Evolutionary conservation across 2,113 vertebrate species (phyloP), one percentile per base, ranked within the genome.

Genomic region (Balaeniceps rex): DNA sequence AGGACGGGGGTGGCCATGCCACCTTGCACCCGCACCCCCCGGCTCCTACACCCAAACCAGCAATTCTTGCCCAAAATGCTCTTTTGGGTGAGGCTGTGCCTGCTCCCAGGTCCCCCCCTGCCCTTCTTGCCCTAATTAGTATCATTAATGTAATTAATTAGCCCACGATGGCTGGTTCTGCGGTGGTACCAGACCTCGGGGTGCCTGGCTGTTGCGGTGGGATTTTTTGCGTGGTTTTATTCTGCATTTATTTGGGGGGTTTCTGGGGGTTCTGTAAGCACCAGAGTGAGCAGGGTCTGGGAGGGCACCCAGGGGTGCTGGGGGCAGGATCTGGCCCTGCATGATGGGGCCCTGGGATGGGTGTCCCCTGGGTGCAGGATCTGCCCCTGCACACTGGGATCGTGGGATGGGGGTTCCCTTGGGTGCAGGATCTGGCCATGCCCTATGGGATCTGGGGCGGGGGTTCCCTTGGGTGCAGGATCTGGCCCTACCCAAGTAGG

Each of bases 151-250:
- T 54, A 38, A 80, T 83, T 82, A 85, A 9, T 12, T 11, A 0
- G 0, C n/a, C n/a, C n/a, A n/a, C 2, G 0, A 16, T 1, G 4
- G 22, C 8, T 8, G 36, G 51, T 28, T 33, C 54, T 46, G 64
- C 2, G 10, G 21, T 42, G 58, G 25, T 11, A 15, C 4, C 5
- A 23, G 52, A 7, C 31, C 25, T 46, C 4, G 10, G 40, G 5
- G 40, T 1, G 4, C 28, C 28, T 2, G 4, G 14, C 12, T 34
- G 28, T 22, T 65, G 21, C 19, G 11, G 9, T 7, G 29, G 15
- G 14, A 6, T 2, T 29, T 36, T 51, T 24, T 6, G 4, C 1
- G 7, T 51, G 63, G 26, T 66, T 69, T 94, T n/a, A 12, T 51
- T 51, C 28, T 69, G 49, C 3, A 6, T 23, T 42, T 16, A 11